Conservation (phyloP, 2,888 invertebrate genomes). For the Tridacna crocea region DNA sequence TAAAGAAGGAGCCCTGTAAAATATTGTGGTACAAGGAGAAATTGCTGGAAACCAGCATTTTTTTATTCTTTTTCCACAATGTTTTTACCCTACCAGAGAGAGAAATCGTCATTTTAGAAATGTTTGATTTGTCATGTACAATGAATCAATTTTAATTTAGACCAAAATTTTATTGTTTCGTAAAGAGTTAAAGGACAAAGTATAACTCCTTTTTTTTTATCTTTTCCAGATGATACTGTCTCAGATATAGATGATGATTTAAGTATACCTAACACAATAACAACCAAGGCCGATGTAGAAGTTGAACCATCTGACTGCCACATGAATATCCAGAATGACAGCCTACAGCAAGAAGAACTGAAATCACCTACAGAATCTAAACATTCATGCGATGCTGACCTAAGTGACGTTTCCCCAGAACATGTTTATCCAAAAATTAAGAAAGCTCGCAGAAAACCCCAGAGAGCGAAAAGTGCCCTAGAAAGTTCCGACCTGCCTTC, state of each 20-base stretch:
- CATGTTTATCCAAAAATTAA: slow-evolving; percentile 62
- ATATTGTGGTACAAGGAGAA: too few relatives aligned
- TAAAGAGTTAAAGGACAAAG: too few relatives aligned
- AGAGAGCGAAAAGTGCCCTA: slow-evolving; percentile 78
- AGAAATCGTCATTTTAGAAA: too few relatives aligned
- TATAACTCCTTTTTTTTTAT: too few relatives aligned
- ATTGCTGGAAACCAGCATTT: too few relatives aligned
- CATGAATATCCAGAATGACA: slow-evolving; percentile 38
- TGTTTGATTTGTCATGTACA: too few relatives aligned
- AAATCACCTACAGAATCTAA: slow-evolving; percentile 62
- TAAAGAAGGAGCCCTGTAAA: too few relatives aligned
- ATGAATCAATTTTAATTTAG: too few relatives aligned
- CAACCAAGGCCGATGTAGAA: slow-evolving; percentile 74
- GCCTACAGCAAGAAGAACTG: slow-evolving; percentile 28
- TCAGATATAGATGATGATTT: slow-evolving; percentile 63
- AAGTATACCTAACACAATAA: slow-evolving; percentile 75
- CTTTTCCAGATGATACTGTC: slow-evolving; percentile 50
- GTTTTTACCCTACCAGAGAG: too few relatives aligned
- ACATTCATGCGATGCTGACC: slow-evolving; percentile 70
- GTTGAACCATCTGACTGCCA: slow-evolving; percentile 54
- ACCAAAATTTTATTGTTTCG: too few relatives aligned
- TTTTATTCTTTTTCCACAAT: too few relatives aligned
- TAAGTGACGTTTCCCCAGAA: slow-evolving; percentile 73
- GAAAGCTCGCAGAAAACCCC: slow-evolving; percentile 70
- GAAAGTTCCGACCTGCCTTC: slow-evolving; percentile 64